Evolutionary conservation across 2,888 invertebrate genomes (phyloP).

Genomic region (Stenurella melanura): DNA sequence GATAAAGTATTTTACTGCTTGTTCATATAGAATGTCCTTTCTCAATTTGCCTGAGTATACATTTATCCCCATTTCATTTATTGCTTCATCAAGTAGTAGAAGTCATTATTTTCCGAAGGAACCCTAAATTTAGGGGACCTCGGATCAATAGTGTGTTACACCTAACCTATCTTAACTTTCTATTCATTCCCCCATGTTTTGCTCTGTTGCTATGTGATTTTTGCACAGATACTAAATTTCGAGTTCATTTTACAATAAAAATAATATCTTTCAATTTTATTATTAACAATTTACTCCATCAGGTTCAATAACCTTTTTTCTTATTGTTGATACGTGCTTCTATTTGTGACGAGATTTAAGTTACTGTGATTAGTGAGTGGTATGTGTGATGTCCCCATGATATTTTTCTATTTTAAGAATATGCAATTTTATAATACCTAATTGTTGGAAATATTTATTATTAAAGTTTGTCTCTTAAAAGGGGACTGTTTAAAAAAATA

Average conservation of each 20-base stretch:
- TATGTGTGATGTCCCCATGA: too few species aligned
- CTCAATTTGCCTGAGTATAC: constrained; percentile 26
- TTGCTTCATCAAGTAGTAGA: constrained; percentile 43
- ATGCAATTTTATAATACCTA: too few species aligned
- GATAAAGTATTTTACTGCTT: background rate
- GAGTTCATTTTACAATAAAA: background rate
- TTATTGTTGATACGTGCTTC: too few species aligned
- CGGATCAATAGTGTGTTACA: constrained; percentile 45
- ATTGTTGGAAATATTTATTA: too few species aligned
- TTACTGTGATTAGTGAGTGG: too few species aligned
- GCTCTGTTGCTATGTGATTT: constrained; percentile 33
- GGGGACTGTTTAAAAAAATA: too few species aligned
- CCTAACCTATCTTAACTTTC: constrained; percentile 37
- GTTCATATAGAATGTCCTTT: background rate
- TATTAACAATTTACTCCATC: too few species aligned
- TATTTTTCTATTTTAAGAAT: too few species aligned
- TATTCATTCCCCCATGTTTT: constrained; percentile 10
- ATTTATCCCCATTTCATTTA: constrained; percentile 33
- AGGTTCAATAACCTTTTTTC: too few species aligned
- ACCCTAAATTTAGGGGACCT: constrained; percentile 45
- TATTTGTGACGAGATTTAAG: too few species aligned
- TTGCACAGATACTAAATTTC: background rate
- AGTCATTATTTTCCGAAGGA: constrained; percentile 41
- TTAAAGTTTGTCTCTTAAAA: too few species aligned
- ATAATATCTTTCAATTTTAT: too few species aligned